Base-by-base conservation (phyloP, 2,888 invertebrate genomes). In the Panzeria rudis region DNA sequence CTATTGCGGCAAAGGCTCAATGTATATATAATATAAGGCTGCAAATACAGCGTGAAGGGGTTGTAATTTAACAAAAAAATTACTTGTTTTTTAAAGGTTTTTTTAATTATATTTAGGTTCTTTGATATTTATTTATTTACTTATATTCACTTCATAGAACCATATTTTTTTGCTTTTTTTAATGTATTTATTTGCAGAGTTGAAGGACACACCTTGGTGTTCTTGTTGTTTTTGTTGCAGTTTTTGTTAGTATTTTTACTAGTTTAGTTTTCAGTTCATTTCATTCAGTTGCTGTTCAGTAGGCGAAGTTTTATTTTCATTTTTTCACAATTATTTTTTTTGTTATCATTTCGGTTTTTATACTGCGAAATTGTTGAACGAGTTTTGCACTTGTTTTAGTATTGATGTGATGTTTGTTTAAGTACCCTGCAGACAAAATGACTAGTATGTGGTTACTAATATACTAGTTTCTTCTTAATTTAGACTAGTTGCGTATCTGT, bases 201-300 rank as follows among this genome's bases (percentile, higher is more conserved):
- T 73, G 69, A 85, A 82, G 75, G 85, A 85, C 85, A 75, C 82
- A 75, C 78, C 85, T 82, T 82, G 66, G 32, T 54, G 25, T 62
- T 77, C 66, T 29, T 68, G 59, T n/a, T 59, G 44, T 47, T 44
- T 20, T n/a, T 35, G 13, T 62, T 52, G 52, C 4, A n/a, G 38
- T 54, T 71, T 44, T 72, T 79, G 73, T 50, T 68, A 25, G 59
- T 41, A 61, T 41, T 68, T 76, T 66, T 17, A 38, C 29, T 61
- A 68, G 50, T 59, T 59, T 23, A 61, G 32, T 59, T 2, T 29
- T 29, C 29, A 29, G 29, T 29, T 47, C 68, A 69, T 25, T 77
- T 56, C 50, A 62, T 35, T 54, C 25, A 61, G 25, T 73, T 66
- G 66, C 20, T 64, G 62, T 54, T 79, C 52, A 32, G 41, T 62